Base-by-base conservation (phyloP, 1,140 invertebrate species). In the Ptiloglossa arizonensis region DNA sequence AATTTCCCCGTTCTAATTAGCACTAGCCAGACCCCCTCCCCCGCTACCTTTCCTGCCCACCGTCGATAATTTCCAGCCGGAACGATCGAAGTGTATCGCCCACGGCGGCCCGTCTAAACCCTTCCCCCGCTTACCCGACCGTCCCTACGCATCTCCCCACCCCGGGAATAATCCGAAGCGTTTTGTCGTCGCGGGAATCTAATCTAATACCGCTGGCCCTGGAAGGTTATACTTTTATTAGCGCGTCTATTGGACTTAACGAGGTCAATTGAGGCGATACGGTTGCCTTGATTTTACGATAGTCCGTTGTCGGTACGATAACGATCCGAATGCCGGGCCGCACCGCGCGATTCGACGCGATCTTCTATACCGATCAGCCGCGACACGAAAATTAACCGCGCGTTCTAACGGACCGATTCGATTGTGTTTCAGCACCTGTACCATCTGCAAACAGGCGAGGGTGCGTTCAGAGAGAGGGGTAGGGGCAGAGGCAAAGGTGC, bases 401-500 rank as follows among this genome's bases (percentile, higher is more conserved):
- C 27, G 44, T 54, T 17, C 63, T 68, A 79, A 35, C 59, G 11
- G 17, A 29, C 60, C n/a, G 4, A 41, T 56, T 44, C 46, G 17
- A 1, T 80, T 77, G n/a, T 88, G 73, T 92, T 92, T 73, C 91
- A 93, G 92, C 92, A 93, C 83, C 88, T 93, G 74, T 92, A 92
- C 82, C 91, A 92, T 74, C 81, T 93, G 78, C 91, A 92, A 79
- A 92, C 91, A 13, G 92, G 91, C 44, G 92, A 93, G 57, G 91
- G 91, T 56, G 86, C 91, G 35, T 92, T 91, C 70, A 87, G 91
- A 46, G 91, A 93, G 80, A 80, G 92, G 81, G 92, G 92, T 13
- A 88, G 91, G 83, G 92, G 92, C 44, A 87, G 92, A 90, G 91
- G 92, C 83, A 93, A 93, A 80, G 92, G 92, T 82, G 83, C 91